phyloP scores from a whole-genome alignment of 1,140 invertebrate species.

The Phthorimaea operculella region DNA sequence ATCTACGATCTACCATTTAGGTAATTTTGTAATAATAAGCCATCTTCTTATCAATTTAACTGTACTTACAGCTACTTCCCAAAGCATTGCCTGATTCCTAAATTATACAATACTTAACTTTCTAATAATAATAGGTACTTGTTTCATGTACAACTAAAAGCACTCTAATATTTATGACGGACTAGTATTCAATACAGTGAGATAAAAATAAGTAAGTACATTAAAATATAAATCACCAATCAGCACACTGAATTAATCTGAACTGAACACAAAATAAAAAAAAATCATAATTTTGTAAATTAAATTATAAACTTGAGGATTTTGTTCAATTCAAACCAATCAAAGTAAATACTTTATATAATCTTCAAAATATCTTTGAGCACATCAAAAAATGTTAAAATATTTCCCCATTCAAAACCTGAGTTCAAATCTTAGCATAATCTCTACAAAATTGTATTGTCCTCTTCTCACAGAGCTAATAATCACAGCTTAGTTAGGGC shows the following conservation, averaged over 20 bases:
- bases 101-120: background rate
- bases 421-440: background rate
- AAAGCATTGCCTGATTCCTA: background rate
- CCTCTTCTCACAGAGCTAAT: conserved; percentile 30
- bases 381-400: conserved; percentile 11
- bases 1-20: too few species aligned
- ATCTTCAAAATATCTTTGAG: conserved; percentile 7
- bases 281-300: background rate
- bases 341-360: too few species aligned
- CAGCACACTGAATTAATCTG: conserved; percentile 11
- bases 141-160: conserved; percentile 9
- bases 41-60: too few species aligned
- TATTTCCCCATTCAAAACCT: background rate
- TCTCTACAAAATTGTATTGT: conserved; percentile 22
- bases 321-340: background rate
- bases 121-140: background rate
- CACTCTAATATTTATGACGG: conserved; percentile 28
- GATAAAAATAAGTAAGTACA: conserved; percentile 21
- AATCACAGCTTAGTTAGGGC: conserved; percentile 58
- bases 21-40: too few species aligned
- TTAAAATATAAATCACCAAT: conserved; percentile 22
- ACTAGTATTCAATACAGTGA: conserved; percentile 48
- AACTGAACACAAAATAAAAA: background rate
- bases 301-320: background rate
- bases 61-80: background rate